Evolutionary conservation across 1,140 invertebrate species (phyloP).

Genomic region (Oryzaephilus surinamensis): DNA sequence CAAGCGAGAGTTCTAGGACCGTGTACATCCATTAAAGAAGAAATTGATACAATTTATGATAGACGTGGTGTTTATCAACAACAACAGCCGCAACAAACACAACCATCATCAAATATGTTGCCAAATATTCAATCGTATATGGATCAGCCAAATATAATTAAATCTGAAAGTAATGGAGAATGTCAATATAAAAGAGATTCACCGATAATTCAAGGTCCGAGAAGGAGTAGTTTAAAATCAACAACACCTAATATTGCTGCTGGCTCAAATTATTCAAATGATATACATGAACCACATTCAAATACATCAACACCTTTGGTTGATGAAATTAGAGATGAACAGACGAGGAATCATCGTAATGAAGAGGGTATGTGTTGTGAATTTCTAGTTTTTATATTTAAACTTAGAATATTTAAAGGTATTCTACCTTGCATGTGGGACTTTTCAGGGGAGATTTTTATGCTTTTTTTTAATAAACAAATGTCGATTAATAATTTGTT

Average conservation of each 20-base stretch:
- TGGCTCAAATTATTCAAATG: conserved; percentile 29
- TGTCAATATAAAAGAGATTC: conserved; percentile 33
- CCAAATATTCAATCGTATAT: conserved; percentile 6
- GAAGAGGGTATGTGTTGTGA: conserved; percentile 38
- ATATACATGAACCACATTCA: conserved; percentile 45
- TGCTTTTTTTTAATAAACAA: too few species aligned
- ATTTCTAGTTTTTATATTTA: too few species aligned
- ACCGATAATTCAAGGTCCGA: conserved; percentile 32
- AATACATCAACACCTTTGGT: conserved; percentile 51
- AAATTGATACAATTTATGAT: conserved; percentile 26
- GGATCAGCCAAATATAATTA: conserved; percentile 10
- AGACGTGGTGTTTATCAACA: conserved; percentile 5
- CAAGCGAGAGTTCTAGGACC: conserved; percentile 64
- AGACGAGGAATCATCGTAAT: too few species aligned
- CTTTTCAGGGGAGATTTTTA: too few species aligned
- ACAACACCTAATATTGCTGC: conserved; percentile 12
- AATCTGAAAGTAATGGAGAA: conserved; percentile 19
- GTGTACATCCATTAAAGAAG: conserved; percentile 28
- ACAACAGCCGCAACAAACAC: too few species aligned
- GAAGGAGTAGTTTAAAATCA: conserved; percentile 21
- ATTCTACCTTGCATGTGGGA: too few species aligned
- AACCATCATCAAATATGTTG: too few species aligned
- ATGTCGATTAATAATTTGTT: too few species aligned
- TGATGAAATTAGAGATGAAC: too few species aligned
- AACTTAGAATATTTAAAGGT: too few species aligned